Base-by-base conservation (phyloP, 2,797 vertebrate species). In the Oryzias dopingdopingensis region DNA sequence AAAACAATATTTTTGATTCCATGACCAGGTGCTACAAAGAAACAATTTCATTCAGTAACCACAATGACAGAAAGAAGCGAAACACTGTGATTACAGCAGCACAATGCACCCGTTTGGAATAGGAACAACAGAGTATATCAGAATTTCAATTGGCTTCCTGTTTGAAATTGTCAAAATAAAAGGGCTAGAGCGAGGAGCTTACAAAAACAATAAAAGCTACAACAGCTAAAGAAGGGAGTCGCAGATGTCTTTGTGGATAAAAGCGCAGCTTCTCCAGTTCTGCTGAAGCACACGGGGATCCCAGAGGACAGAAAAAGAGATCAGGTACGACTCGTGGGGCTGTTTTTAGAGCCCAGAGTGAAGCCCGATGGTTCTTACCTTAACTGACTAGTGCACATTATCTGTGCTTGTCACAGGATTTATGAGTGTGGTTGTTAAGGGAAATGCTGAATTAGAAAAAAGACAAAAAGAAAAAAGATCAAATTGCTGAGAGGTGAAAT, bases 391-490 rank as follows among this genome's bases (percentile, higher is more conserved):
- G 56, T 59, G 73, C 85, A 86, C 92, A 97, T 96, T 95, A 98
- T 98, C 96, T 97, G 88, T 98, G 96, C 85, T 98, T 98, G 88
- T 98, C 96, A 71, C 95, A 96, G 74, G 96, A 98, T 92, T 98
- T 98, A 96, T 97, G 96, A 90, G 96, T 98, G 88, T 47, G 65
- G 82, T 13, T 1, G 41, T 97, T 95, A 98, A 97, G 93, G 91
- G 72, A 91, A 92, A 86, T 16, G 1, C 24, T 18, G 42, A 41
- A 76, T 48, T 47, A 58, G 32, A 37, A 37, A 37, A 37, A 6
- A 7, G 5, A 5, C 5, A 6, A 32, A 32, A 32, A 32, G 12
- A 65, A 29, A 24, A 42, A 50, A 62, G 14, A 42, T 3, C 13
- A 16, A 64, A 41, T 14, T 5, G 18, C 20, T 22, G 45, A 55